phyloP scores from a whole-genome alignment of 2,797 vertebrate genomes.

The Orientallactaga sibirica region DNA sequence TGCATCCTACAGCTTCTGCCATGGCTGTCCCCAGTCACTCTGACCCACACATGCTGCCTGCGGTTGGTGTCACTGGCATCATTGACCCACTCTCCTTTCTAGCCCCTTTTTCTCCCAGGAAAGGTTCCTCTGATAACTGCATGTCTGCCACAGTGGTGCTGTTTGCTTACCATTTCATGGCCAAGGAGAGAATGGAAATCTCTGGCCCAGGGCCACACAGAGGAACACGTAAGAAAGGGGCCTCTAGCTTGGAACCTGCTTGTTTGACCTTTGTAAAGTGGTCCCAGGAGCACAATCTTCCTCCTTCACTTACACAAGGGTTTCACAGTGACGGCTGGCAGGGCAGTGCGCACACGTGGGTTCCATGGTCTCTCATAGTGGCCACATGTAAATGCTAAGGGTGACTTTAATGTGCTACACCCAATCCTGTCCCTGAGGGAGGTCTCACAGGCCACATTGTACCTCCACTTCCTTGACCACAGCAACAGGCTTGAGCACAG shows the following conservation, averaged over 20 bases:
- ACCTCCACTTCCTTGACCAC: not conserved
- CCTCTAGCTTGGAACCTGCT: not conserved
- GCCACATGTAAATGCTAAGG: not conserved
- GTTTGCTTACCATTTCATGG: not conserved
- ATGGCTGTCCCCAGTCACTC: too few species aligned
- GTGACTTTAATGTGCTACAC: not conserved
- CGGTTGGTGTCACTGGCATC: too few species aligned
- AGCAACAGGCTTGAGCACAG: not conserved
- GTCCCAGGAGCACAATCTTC: too few species aligned
- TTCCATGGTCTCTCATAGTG: accelerated
- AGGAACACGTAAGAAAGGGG: too few species aligned
- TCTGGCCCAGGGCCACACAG: not conserved
- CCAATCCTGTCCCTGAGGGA: not conserved
- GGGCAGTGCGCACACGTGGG: accelerated
- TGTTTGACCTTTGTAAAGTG: not conserved
- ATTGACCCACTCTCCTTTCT: not conserved
- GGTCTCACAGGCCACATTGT: not conserved
- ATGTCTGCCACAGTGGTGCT: too few species aligned
- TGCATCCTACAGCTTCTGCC: accelerated
- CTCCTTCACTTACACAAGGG: accelerated
- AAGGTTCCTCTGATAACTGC: too few species aligned
- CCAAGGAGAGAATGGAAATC: not conserved
- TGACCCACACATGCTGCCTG: accelerated
- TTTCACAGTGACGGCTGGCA: accelerated
- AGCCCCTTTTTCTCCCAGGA: accelerated